Percentiles rank a stretch among this genome's conserved stretches.
phyloP scores from a whole-genome alignment of 2,797 vertebrate genomes.

The Myotis vivesi region DNA sequence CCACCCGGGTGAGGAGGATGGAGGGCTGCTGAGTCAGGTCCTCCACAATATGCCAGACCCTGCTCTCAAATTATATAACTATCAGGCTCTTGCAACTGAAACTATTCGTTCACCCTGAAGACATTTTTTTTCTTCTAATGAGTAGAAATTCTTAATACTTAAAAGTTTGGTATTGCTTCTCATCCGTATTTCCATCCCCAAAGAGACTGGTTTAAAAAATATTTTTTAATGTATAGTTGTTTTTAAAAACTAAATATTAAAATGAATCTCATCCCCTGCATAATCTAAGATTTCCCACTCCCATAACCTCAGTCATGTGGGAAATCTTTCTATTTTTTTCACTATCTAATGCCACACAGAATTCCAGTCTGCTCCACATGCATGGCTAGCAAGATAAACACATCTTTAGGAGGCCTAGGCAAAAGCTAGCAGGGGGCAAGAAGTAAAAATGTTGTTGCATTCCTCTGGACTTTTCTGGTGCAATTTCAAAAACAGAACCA shows the following conservation, averaged over 20 bases:
- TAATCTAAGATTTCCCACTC: slow-evolving; percentile 47
- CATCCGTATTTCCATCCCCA: neutral
- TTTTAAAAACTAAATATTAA: slow-evolving; percentile 33
- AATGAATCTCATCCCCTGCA: slow-evolving; percentile 39
- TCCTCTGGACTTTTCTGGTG: slow-evolving; percentile 41
- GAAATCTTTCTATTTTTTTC: slow-evolving; percentile 30
- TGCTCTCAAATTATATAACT: neutral
- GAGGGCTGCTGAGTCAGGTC: neutral
- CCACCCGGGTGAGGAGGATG: neutral
- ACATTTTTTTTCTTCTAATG: neutral
- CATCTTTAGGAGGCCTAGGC: neutral
- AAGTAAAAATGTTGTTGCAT: slow-evolving; percentile 57
- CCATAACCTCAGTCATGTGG: slow-evolving; percentile 42
- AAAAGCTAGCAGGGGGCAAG: slow-evolving; percentile 41
- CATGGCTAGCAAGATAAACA: slow-evolving; percentile 64
- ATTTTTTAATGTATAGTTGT: neutral
- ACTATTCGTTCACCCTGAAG: slow-evolving; percentile 8
- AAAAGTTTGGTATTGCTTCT: slow-evolving; percentile 14
- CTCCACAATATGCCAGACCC: neutral
- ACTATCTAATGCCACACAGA: slow-evolving; percentile 52
- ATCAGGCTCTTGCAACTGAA: neutral
- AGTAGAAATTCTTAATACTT: neutral
- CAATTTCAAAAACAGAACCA: slow-evolving; percentile 53
- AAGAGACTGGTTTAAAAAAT: neutral
- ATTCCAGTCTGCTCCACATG: slow-evolving; percentile 56